Evolutionary conservation across 2,113 vertebrate species (phyloP), one percentile per base, ranked within the genome.

Genomic region (Gasterosteus nipponicus): DNA sequence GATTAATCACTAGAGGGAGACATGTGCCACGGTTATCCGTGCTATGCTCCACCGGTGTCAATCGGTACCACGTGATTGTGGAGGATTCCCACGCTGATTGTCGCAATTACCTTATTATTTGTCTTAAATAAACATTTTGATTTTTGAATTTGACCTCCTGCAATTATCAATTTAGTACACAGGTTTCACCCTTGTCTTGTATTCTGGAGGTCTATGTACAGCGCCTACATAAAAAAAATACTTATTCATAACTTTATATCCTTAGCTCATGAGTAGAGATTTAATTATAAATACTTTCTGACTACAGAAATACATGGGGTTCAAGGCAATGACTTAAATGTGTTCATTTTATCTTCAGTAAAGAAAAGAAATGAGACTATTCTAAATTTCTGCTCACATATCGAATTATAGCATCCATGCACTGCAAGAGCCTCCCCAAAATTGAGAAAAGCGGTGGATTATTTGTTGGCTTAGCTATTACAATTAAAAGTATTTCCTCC

Each of bases 1-100:
- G 16, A 75, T 78, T 57, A 5, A 39, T 56, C 91, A 83, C 81
- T 70, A 90, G 91, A 77, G 82, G 88, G 88, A 78, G 87, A 78
- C 84, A 86, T 46, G 41, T 59, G 18, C 22, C 29, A 46, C 12
- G 11, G 42, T 38, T 54, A 16, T 18, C 14, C 53, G 18, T 15
- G 8, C 16, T 47, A 0, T 38, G 44, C 7, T 1, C 9, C 3
- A 12, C 29, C 22, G 22, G 19, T 46, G 33, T 59, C 12, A 57
- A 9, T 65, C 47, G 31, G 49, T 33, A 4, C 31, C 35, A 33
- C 29, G 26, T 53, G 31, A 6, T 26, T n/a, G 49, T 22, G 5
- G 42, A 60, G 38, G 10, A 26, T 10, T 3, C 3, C 53, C 44
- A n/a, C 15, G 31, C 0, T 44, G 18, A 33, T 33, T 33, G 44